Evolutionary conservation across 2,888 invertebrate species (phyloP).

Genomic region (Parnassius mnemosyne): DNA sequence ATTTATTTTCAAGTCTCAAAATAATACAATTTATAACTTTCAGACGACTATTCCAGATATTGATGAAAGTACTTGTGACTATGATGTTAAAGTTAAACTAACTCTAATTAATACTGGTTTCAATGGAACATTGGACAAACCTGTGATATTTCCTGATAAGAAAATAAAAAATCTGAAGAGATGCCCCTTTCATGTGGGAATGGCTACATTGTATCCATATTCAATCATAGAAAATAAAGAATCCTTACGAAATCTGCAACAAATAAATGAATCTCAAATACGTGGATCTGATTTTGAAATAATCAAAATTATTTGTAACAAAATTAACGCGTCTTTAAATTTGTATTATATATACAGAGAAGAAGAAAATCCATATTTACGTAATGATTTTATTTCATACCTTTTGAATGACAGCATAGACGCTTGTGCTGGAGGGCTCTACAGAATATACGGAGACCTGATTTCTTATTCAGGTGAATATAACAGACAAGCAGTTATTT

Average conservation of each 20-base stretch:
- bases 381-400: constrained; percentile 43
- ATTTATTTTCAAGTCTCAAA: constrained; percentile 38
- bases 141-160: constrained; percentile 44
- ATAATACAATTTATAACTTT: constrained; percentile 31
- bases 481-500: constrained; percentile 47
- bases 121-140: constrained; percentile 36
- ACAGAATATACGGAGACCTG: constrained; percentile 51
- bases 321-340: constrained; percentile 52
- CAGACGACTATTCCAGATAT: constrained; percentile 45
- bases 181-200: constrained; percentile 55
- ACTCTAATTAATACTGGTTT: constrained; percentile 42
- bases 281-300: constrained; percentile 56
- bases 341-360: constrained; percentile 42
- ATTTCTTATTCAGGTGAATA: constrained; percentile 64
- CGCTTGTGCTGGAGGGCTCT: constrained; percentile 57
- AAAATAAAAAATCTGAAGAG: constrained; percentile 44
- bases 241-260: constrained; percentile 43
- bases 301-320: constrained; percentile 51
- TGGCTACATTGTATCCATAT: constrained; percentile 52
- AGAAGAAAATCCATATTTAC: constrained; percentile 29
- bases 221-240: constrained; percentile 40
- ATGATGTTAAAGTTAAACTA: constrained; percentile 31
- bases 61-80: constrained; percentile 43
- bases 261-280: constrained; percentile 34
- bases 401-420: constrained; percentile 58